Percentiles rank a stretch among this genome's conserved stretches.
These are phyloP conservation scores for Barnardius zonarius DNA, from an alignment of 2,113 vertebrate species.

Conservation along the genomic window DNA sequence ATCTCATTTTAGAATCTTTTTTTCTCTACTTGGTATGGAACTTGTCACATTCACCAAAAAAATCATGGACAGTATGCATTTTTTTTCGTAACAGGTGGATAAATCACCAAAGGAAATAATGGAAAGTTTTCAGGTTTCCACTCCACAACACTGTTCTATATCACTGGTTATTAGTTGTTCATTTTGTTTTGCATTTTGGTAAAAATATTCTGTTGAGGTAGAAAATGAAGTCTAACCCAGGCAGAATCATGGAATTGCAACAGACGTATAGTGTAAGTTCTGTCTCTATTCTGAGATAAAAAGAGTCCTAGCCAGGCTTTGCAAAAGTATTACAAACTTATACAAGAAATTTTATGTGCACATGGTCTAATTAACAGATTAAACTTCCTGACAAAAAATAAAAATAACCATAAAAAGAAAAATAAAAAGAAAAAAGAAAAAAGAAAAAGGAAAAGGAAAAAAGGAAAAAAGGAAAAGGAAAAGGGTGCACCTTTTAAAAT, in stretches of 20 bases:
- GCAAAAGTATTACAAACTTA: background rate
- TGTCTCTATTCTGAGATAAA: background rate
- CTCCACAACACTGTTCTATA: background rate
- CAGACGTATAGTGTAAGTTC: background rate
- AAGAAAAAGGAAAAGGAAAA: background rate
- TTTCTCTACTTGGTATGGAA: background rate
- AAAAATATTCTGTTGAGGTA: background rate
- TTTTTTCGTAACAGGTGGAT: background rate
- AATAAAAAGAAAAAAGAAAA: background rate
- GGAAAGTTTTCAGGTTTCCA: background rate
- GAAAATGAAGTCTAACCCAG: background rate
- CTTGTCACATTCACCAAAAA: background rate
- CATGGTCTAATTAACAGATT: background rate
- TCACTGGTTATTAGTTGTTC: background rate
- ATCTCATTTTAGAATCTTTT: background rate
- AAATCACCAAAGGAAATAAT: background rate
- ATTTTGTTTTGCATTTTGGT: background rate
- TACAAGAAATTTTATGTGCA: background rate
- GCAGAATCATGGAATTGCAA: background rate
- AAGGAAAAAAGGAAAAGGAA: background rate
- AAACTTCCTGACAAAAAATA: background rate
- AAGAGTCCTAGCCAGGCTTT: background rate
- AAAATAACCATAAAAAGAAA: no score
- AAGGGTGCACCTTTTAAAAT: background rate
- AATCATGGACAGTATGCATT: fast-evolving